phyloP scores from a whole-genome alignment of 2,113 vertebrate genomes.

The Trichechus manatus region DNA sequence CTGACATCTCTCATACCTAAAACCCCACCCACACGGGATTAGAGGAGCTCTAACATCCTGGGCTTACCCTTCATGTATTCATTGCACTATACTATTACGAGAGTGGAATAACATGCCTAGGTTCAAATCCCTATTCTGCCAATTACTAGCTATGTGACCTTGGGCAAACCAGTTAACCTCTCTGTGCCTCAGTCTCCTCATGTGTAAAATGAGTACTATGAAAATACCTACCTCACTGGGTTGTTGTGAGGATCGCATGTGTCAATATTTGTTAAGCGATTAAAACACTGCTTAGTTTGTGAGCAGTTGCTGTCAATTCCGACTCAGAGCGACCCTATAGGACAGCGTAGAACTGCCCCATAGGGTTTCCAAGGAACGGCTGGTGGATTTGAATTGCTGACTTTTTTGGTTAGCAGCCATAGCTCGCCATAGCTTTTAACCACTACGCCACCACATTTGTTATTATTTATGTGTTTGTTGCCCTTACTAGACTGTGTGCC shows the following conservation, averaged over 20 bases:
- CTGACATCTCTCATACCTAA: no score
- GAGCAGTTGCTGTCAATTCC: no score
- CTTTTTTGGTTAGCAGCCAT: no score
- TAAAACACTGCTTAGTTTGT: not conserved
- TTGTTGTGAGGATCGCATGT: not conserved
- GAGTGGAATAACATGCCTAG: not conserved
- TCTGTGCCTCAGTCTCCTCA: not conserved
- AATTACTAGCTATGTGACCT: not conserved
- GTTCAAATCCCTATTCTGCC: not conserved
- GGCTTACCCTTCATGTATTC: not conserved
- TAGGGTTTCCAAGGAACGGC: no score
- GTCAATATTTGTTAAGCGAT: not conserved
- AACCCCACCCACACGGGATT: not conserved
- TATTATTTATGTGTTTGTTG: not conserved
- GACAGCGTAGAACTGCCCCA: no score
- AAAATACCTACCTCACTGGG: not conserved
- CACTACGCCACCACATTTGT: no score
- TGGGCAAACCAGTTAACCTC: not conserved
- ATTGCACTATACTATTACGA: no score
- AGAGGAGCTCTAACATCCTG: not conserved
- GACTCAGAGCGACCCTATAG: no score
- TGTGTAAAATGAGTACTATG: not conserved
- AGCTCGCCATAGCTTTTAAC: no score
- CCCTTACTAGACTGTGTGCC: no score
- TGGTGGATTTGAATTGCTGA: no score